Evolutionary conservation across 1,140 invertebrate genomes (phyloP).

Genomic region (Lithobius niger): DNA sequence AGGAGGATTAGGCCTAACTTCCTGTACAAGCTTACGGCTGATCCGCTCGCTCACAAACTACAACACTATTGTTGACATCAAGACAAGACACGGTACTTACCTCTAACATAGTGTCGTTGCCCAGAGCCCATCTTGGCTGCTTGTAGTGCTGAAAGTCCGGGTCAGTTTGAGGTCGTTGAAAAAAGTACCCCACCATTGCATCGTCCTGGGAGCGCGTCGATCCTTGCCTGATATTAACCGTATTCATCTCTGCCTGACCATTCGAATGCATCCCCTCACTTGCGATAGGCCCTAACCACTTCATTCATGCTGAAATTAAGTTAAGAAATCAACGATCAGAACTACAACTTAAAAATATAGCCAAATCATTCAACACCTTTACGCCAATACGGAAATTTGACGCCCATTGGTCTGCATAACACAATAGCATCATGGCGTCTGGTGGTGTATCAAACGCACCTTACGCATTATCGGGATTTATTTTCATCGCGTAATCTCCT

Average conservation of each 20-base stretch:
- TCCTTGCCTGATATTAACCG: conserved; percentile 3
- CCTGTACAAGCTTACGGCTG: too few species aligned
- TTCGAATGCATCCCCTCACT: conserved; percentile 8
- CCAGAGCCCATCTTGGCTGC: conserved; percentile 55
- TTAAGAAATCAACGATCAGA: not conserved
- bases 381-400: not conserved
- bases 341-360: not conserved
- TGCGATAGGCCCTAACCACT: conserved; percentile 7
- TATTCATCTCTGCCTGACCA: conserved; percentile 3
- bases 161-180: conserved; percentile 61
- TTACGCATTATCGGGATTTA: not conserved
- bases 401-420: not conserved
- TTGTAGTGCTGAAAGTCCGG: conserved; percentile 50
- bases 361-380: not conserved
- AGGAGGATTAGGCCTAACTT: too few species aligned
- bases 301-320: conserved; percentile 10
- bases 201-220: conserved; percentile 54
- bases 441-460: not conserved
- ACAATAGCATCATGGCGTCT: conserved; percentile 10
- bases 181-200: conserved; percentile 73
- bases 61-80: too few species aligned
- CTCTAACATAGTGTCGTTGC: conserved; percentile 64
- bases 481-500: not conserved
- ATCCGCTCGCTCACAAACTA: too few species aligned
- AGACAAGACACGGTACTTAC: too few species aligned